Evolutionary conservation across 2,797 vertebrate genomes (phyloP).

Genomic region (Microctenopoma stevenorrisi): DNA sequence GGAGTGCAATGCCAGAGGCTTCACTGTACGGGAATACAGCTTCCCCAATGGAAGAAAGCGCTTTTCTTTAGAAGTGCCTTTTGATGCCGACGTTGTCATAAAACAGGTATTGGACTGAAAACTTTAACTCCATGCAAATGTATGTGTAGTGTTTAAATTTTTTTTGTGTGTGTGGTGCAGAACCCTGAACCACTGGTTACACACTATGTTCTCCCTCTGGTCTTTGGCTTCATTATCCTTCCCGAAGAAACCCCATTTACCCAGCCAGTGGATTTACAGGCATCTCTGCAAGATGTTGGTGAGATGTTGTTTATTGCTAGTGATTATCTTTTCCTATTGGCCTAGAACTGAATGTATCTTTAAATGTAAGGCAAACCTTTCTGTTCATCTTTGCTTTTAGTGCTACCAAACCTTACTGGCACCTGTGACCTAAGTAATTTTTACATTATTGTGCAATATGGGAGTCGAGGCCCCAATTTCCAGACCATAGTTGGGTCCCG

Average conservation of each 20-base stretch:
- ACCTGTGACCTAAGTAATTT: slow-evolving; percentile 77
- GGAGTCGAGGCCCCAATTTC: slow-evolving; percentile 69
- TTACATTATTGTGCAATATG: slow-evolving; percentile 65
- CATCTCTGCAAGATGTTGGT: slow-evolving; percentile 75
- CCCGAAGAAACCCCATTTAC: slow-evolving; percentile 77
- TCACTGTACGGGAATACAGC: slow-evolving; percentile 68
- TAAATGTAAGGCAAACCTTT: background rate
- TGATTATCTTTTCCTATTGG: background rate
- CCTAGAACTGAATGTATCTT: background rate
- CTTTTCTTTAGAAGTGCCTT: slow-evolving; percentile 75
- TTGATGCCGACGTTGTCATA: slow-evolving; percentile 70
- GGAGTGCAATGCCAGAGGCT: slow-evolving; percentile 70
- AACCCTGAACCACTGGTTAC: slow-evolving; percentile 66
- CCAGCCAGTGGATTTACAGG: slow-evolving; percentile 48
- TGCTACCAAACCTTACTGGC: slow-evolving; percentile 71
- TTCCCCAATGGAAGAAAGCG: slow-evolving; percentile 68
- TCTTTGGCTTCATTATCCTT: slow-evolving; percentile 74
- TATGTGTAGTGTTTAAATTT: background rate
- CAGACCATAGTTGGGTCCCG: slow-evolving; percentile 59
- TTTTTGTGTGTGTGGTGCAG: slow-evolving; percentile 32
- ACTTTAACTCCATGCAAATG: background rate
- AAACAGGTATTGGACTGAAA: slow-evolving; percentile 65
- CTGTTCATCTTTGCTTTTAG: slow-evolving; percentile 43
- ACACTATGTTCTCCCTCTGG: slow-evolving; percentile 66
- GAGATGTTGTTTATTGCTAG: slow-evolving; percentile 12